Evolutionary conservation across 2,113 vertebrate genomes (phyloP).

Genomic region (Xerus inauris): DNA sequence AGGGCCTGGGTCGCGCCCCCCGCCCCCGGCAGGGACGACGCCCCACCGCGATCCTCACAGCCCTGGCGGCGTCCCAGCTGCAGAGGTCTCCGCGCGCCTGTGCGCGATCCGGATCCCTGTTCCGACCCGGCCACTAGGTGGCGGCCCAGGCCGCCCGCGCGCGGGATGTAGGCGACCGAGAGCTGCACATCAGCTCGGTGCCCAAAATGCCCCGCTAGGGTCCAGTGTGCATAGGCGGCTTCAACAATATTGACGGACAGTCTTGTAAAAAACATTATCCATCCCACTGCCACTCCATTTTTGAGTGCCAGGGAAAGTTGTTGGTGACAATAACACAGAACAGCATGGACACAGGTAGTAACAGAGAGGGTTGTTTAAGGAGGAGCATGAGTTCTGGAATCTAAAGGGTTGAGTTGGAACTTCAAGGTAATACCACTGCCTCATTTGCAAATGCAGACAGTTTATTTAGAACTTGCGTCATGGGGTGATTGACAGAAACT

Average conservation of each 20-base stretch:
- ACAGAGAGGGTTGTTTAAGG: background rate
- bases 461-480: background rate
- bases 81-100: too few species aligned
- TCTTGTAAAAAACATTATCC: background rate
- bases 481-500: background rate
- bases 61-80: too few species aligned
- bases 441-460: background rate
- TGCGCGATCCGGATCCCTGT: fast-evolving
- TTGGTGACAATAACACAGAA: background rate
- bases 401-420: background rate
- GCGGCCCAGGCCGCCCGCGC: background rate
- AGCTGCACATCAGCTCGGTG: background rate
- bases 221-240: background rate
- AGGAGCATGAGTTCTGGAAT: background rate
- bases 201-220: background rate
- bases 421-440: background rate
- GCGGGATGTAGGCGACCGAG: fast-evolving
- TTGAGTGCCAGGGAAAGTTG: background rate
- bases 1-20: too few species aligned
- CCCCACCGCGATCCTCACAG: too few species aligned
- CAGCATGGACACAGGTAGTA: background rate
- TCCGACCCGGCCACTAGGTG: slow-evolving; percentile 40
- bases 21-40: too few species aligned
- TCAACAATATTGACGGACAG: background rate
- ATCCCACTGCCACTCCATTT: background rate